Evolutionary conservation across 2,113 vertebrate species (phyloP).

Genomic region (Sula dactylatra): DNA sequence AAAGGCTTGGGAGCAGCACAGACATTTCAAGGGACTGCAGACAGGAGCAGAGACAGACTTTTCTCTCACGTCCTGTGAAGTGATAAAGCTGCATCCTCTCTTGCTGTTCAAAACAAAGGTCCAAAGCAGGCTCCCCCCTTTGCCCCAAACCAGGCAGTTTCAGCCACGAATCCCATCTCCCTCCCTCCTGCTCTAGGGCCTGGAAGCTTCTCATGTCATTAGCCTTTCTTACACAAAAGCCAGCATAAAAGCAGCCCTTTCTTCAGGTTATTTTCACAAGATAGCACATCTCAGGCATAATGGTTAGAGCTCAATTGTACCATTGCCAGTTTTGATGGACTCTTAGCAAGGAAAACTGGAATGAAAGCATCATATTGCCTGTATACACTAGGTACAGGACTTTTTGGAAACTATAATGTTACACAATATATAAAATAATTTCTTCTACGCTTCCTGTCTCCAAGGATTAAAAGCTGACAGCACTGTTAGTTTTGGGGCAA

Average conservation of each 20-base stretch:
- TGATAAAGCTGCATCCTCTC: neutral
- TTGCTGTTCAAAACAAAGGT: neutral
- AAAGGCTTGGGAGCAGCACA: neutral
- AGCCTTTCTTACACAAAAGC: neutral
- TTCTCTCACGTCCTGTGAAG: neutral
- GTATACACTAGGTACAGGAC: neutral
- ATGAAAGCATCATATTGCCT: neutral
- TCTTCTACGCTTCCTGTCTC: neutral
- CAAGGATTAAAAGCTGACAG: neutral
- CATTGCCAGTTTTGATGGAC: neutral
- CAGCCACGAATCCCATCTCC: neutral
- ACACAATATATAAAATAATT: neutral
- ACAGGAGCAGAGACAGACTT: neutral
- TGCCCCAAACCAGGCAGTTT: neutral
- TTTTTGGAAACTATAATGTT: neutral
- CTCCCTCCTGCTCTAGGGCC: neutral
- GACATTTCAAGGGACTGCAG: neutral
- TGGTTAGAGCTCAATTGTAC: neutral
- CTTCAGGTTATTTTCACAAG: neutral
- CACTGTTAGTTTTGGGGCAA: neutral
- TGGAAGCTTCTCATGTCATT: neutral
- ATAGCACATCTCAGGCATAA: neutral
- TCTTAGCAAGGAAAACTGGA: neutral
- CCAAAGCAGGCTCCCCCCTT: neutral
- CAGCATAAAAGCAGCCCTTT: neutral